phyloP scores from a whole-genome alignment of 2,888 invertebrate genomes.

The Drosophila infuscata region DNA sequence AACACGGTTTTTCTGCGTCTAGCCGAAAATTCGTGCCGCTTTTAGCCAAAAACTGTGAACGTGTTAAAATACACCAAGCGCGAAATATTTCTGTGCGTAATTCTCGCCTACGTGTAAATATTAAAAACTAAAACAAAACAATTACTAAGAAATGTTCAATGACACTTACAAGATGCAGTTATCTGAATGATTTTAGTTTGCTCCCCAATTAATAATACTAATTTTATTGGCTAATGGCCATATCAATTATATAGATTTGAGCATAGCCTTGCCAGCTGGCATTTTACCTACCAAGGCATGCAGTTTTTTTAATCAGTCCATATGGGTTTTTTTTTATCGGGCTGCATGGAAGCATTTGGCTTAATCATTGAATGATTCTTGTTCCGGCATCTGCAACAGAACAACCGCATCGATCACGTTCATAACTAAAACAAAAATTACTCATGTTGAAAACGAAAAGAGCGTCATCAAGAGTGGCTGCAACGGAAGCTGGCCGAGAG shows the following conservation, averaged over 20 bases:
- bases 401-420: constrained; percentile 52
- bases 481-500: constrained; percentile 41
- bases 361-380: constrained; percentile 43
- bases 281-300: constrained; percentile 8
- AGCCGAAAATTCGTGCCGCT: constrained; percentile 44
- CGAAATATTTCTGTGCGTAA: constrained; percentile 51
- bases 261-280: not conserved
- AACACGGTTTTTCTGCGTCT: constrained; percentile 23
- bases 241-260: not conserved
- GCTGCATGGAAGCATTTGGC: constrained; percentile 44
- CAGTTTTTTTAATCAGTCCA: constrained; percentile 21
- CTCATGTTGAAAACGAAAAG: constrained; percentile 32
- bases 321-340: constrained; percentile 29
- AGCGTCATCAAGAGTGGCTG: constrained; percentile 16
- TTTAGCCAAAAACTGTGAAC: constrained; percentile 35
- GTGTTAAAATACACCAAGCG: constrained; percentile 37
- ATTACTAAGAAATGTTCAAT: constrained; percentile 8
- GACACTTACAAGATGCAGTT: not conserved
- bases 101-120: constrained; percentile 60
- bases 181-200: constrained; percentile 29
- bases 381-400: constrained; percentile 47
- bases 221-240: not conserved
- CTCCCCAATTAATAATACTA: not conserved
- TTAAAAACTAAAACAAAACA: constrained; percentile 25
- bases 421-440: constrained; percentile 36